Conservation (phyloP, 1,140 invertebrate genomes). For the Manduca sexta region DNA sequence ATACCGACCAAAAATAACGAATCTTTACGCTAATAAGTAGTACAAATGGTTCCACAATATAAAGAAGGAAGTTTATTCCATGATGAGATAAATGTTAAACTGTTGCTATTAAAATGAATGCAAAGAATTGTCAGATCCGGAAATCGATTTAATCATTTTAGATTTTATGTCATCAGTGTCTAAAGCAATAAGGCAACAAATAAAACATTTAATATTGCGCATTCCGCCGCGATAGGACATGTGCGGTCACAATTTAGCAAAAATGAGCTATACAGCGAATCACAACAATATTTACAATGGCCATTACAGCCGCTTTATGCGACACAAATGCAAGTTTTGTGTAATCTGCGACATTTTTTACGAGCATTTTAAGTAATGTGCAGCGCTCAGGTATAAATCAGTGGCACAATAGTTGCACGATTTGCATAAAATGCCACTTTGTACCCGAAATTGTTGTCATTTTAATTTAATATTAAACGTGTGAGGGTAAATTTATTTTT, state of each 20-base stretch:
- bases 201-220: conserved; percentile 1
- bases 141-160: too few relatives aligned
- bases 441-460: conserved; percentile 33
- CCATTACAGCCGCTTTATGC: conserved; percentile 38
- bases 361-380: conserved; percentile 34
- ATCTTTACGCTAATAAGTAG: too few relatives aligned
- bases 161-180: too few relatives aligned
- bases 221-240: conserved; percentile 22
- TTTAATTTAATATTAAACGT: conserved; percentile 40
- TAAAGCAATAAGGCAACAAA: background rate
- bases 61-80: too few relatives aligned
- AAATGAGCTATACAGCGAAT: conserved; percentile 30
- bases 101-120: too few relatives aligned
- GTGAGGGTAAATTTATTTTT: conserved; percentile 28
- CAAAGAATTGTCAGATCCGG: too few relatives aligned
- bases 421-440: conserved; percentile 44
- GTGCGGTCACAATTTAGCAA: conserved; percentile 34
- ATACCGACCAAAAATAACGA: too few relatives aligned
- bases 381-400: conserved; percentile 35
- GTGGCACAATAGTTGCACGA: conserved; percentile 33
- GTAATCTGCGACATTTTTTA: conserved; percentile 45
- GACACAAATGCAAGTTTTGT: conserved; percentile 34
- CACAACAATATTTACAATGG: conserved; percentile 42
- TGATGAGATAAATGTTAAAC: too few relatives aligned
- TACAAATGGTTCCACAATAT: too few relatives aligned